Conservation (phyloP, 1,140 invertebrate genomes). For the Trichogramma pretiosum region DNA sequence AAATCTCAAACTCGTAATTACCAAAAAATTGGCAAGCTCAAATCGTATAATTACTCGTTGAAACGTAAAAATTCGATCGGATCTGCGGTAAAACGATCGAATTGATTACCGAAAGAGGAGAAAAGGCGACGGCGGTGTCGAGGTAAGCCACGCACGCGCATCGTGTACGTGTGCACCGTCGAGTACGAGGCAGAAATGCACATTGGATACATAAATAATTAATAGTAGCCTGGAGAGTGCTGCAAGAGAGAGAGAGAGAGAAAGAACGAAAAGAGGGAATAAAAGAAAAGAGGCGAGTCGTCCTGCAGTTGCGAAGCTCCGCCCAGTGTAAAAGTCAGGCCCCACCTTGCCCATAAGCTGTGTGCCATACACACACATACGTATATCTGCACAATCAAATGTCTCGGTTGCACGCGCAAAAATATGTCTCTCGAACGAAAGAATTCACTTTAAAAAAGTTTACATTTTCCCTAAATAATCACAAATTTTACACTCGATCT, state of each 20-base stretch:
- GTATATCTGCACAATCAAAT: too few species aligned
- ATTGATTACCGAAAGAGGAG: too few species aligned
- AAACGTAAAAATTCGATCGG: conserved; percentile 44
- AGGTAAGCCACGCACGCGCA: conserved; percentile 19
- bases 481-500: too few species aligned
- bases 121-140: too few species aligned
- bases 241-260: conserved; percentile 6
- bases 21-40: too few species aligned
- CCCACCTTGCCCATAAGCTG: conserved; percentile 40
- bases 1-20: too few species aligned
- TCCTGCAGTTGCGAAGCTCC: conserved; percentile 40
- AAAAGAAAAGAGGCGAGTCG: conserved; percentile 36
- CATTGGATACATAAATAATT: conserved; percentile 48
- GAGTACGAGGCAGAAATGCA: conserved; percentile 28
- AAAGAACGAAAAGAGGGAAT: not conserved
- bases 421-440: too few species aligned
- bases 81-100: conserved; percentile 43
- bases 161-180: conserved; percentile 20
- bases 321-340: conserved; percentile 41
- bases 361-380: too few species aligned
- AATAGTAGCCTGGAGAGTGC: conserved; percentile 35
- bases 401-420: too few species aligned
- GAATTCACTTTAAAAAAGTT: too few species aligned
- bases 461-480: too few species aligned
- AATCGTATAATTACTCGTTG: too few species aligned